Base-by-base conservation (phyloP, 1,140 invertebrate genomes). In the Oreohelix idahoensis region DNA sequence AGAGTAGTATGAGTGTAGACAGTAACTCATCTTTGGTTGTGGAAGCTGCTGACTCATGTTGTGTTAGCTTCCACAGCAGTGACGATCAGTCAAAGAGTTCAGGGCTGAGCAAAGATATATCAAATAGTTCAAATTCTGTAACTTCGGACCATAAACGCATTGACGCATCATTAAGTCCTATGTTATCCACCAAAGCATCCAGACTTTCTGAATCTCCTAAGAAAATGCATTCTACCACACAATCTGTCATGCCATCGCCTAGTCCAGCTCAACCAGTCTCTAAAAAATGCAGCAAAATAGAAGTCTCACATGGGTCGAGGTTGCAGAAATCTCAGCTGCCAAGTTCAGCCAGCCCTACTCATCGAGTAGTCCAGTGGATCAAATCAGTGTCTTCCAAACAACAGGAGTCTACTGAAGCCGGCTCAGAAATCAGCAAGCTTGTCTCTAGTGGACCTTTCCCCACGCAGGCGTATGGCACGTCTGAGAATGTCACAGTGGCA, bases 341-440 rank as follows among this genome's bases (percentile, higher is more conserved):
- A 26, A 77, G 80, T 0, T 82, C 86, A 49, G 77, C 86, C 35
- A 87, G 85, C 73, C 87, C 89, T n/a, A 88, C 88, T 38, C 88
- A 87, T 42, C 84, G 91, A 42, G 90, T 91, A 17, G 88, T 88
- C 35, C 90, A 90, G 74, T 92, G 91, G 91, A 86, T 92, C 39
- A 87, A 89, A 71, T 91, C 89, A 42, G 89, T 92, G 63, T 85
- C 87, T 32, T 69, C 83, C 20, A 85, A 87, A 53, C 83, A 85
- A 35, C 76, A 83, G 17, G 38, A 45, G 70, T 51, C 66, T 70
- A 51, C 73, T 29, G 38, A 45, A 32, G 76, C 71, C 71, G 29
- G 42, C 36, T 38, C 77, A 71, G 45, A 51, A 29, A 45, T 42
- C 8, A 69, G 8, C 0, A 39, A 15, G 15, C 5, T n/a, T 1